Base-by-base conservation (phyloP, 2,797 vertebrate genomes). In the Pelochelys cantorii region DNA sequence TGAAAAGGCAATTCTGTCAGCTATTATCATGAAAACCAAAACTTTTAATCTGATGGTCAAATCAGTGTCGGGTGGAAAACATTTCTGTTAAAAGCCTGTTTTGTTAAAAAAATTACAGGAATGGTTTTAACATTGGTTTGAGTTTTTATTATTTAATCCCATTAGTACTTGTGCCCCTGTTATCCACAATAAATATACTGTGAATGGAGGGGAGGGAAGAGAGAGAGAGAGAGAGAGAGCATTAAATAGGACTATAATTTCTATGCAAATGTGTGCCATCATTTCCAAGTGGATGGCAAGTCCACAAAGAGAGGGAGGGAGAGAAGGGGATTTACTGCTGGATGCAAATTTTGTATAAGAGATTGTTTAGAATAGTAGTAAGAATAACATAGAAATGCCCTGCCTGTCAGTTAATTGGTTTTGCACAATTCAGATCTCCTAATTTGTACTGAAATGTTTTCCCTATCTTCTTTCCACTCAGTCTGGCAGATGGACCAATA, bases 241-340 rank as follows among this genome's bases (percentile, higher is more conserved):
- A 20, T 96, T 93, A 93, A 91, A 94, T 77, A 80, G 93, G 93
- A 96, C 91, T 90, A 96, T 94, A 94, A 97, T 97, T 97, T 97
- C 96, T 96, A 97, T 97, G 93, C 95, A 96, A 97, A 97, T 97
- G 94, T 93, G 71, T 90, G 81, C 95, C 90, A 95, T 96, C 95
- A 93, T 94, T 91, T 96, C 94, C 90, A 96, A 96, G 96, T 87
- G 88, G 91, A 96, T 94, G 85, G 90, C 92, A 95, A 95, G 90
- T 77, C 89, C 94, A 85, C 95, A 94, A 97, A 96, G 92, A 22
- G 81, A 52, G 65, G 75, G 59, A 6, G 29, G 11, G 29, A n/a
- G n/a, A 89, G 94, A 95, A 95, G 53, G 53, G 53, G 93, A 95
- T 93, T 96, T 97, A 96, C 95, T 95, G 91, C 89, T 87, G 31